phyloP scores from a whole-genome alignment of 2,888 invertebrate species.

The Eudemis profundana region DNA sequence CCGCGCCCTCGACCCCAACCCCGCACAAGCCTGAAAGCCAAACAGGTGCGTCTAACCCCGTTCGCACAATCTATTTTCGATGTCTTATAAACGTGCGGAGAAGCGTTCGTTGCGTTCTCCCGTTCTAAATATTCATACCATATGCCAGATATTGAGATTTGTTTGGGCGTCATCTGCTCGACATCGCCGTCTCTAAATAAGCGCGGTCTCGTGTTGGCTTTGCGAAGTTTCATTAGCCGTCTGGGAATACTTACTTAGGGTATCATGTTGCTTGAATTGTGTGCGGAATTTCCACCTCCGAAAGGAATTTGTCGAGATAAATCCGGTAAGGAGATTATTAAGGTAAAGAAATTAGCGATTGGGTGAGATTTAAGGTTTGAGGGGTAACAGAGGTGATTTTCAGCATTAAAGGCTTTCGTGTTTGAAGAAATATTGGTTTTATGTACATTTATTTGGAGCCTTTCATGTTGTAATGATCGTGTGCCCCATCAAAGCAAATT shows the following conservation, averaged over 20 bases:
- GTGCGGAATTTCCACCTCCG: slow-evolving; percentile 60
- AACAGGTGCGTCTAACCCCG: slow-evolving; percentile 85
- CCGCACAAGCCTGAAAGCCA: slow-evolving; percentile 76
- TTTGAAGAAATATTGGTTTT: slow-evolving; percentile 39
- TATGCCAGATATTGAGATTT: slow-evolving; percentile 83
- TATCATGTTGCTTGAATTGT: slow-evolving; percentile 74
- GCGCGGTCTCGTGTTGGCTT: slow-evolving; percentile 74
- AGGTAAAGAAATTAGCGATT: slow-evolving; percentile 52
- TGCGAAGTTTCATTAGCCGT: slow-evolving; percentile 79
- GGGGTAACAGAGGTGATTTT: slow-evolving; percentile 44
- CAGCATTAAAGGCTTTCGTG: slow-evolving; percentile 36
- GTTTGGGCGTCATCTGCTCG: slow-evolving; percentile 83
- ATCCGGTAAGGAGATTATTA: slow-evolving; percentile 52
- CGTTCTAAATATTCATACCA: slow-evolving; percentile 84
- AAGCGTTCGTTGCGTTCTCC: slow-evolving; percentile 77
- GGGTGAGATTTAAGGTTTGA: slow-evolving; percentile 47
- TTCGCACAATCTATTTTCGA: slow-evolving; percentile 85
- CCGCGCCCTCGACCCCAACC: slow-evolving; percentile 58
- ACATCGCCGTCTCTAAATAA: slow-evolving; percentile 77
- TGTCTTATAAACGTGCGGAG: slow-evolving; percentile 83
- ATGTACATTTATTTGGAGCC: slow-evolving; percentile 21
- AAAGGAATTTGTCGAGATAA: slow-evolving; percentile 54
- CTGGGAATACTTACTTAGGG: slow-evolving; percentile 74
- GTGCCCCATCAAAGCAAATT: slow-evolving; percentile 27
- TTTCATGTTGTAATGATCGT: slow-evolving; percentile 33